Base-by-base conservation (phyloP, 2,888 invertebrate species). In the Phengaris arion region DNA sequence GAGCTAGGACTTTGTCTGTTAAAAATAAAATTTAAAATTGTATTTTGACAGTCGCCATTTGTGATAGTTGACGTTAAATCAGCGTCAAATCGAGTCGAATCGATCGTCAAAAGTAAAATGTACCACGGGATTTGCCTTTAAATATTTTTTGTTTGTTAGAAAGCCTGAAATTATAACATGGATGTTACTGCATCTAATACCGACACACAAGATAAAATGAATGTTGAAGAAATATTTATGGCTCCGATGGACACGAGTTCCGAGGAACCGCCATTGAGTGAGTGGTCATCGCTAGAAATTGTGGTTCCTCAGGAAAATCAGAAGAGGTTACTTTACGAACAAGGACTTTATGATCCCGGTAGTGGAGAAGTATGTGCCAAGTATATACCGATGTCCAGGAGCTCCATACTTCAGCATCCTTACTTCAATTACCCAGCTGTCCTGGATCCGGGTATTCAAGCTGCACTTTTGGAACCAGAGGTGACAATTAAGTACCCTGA, bases 401-500 rank as follows among this genome's bases (percentile, higher is more conserved):
- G 91, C 78, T 83, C 83, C 2, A 79, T 92, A 1, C 74, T 88
- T 0, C 81, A 80, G n/a, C 92, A 93, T 74, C 85, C 85, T 0
- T 91, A 89, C 77, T 90, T 83, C 76, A 83, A 83, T 69, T 93
- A 91, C 74, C 92, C 92, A 2, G 81, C 85, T 2, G 84, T 92
- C 6, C 1, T 9, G n/a, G 89, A 92, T 77, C 93, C 92, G 68
- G 92, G 91, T 0, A 88, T 92, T 51, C 74, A 80, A 12, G 76
- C 81, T 2, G 91, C 91, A 2, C 80, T 93, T 48, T 75, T 87
- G 0, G 77, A 81, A 46, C 85, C 88, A 10, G 83, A 84, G 79
- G 76, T 78, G 5, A 76, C 77, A 48, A 35, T 85, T 0, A 77
- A 78, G 15, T 91, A 88, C 76, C 75, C 88, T 9, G 85, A 85